Evolutionary conservation across 1,140 invertebrate genomes (phyloP).

Genomic region (Aphelenchoides fujianensis): DNA sequence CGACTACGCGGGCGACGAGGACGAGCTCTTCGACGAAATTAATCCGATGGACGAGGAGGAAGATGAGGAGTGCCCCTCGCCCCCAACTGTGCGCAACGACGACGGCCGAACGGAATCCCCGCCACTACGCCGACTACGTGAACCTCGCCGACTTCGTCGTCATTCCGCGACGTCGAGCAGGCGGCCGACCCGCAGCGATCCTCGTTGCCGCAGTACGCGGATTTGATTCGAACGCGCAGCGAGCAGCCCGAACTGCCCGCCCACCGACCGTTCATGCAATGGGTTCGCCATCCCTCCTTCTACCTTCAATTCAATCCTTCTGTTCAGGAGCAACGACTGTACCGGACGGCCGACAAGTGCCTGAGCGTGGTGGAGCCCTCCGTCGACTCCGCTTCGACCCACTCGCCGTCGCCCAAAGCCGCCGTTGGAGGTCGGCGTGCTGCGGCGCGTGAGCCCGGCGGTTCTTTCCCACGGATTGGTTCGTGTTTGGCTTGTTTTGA

Average conservation of each 20-base stretch:
- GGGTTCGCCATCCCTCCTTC: conserved; percentile 30
- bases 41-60: conserved; percentile 29
- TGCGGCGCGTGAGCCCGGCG: conserved; percentile 19
- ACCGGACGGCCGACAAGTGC: conserved; percentile 52
- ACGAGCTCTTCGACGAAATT: conserved; percentile 50
- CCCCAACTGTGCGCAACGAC: background rate
- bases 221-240: conserved; percentile 13
- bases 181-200: conserved; percentile 37
- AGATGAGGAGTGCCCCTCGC: conserved; percentile 16
- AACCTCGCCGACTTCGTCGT: conserved; percentile 48
- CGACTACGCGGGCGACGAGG: conserved; percentile 48
- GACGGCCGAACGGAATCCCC: conserved; percentile 11
- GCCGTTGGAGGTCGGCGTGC: background rate
- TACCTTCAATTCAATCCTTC: too few relatives aligned
- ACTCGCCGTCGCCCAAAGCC: too few relatives aligned
- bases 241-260: conserved; percentile 31
- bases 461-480: conserved; percentile 11
- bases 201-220: conserved; percentile 30
- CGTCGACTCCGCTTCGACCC: background rate
- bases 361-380: conserved; percentile 41
- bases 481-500: too few relatives aligned
- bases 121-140: conserved; percentile 46
- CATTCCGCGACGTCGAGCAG: conserved; percentile 38
- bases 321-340: conserved; percentile 40
- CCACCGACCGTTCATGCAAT: conserved; percentile 40